A percentile compares a stretch with the other conserved stretches of the same genome.
Evolutionary conservation across 1,140 invertebrate genomes (phyloP).

Genomic region (Drosophila neocordata): DNA sequence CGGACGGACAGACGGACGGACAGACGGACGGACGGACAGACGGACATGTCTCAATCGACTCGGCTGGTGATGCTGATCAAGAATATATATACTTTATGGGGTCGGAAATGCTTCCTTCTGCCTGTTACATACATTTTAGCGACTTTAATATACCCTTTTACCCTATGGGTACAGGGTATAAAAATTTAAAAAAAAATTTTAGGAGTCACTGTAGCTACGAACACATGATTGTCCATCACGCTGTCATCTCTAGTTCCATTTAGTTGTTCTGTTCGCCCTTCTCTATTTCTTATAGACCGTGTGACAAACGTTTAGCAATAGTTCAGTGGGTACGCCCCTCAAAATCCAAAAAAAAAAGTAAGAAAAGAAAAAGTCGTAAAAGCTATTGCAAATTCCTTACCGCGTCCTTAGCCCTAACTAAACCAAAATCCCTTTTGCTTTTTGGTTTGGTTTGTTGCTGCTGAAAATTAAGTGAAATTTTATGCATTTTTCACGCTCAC

Average conservation of each 20-base stretch:
- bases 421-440: slow-evolving; percentile 19
- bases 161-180: no score
- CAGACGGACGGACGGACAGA: no score
- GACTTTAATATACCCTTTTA: no score
- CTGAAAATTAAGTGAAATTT: slow-evolving; percentile 81
- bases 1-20: no score
- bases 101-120: no score
- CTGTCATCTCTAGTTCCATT: not conserved
- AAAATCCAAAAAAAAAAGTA: slow-evolving; percentile 7
- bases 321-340: slow-evolving; percentile 51
- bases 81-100: no score
- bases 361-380: slow-evolving; percentile 21
- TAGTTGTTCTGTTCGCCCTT: not conserved
- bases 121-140: no score
- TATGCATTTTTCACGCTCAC: slow-evolving; percentile 80
- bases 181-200: no score
- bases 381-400: slow-evolving; percentile 21
- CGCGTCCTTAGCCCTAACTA: not conserved
- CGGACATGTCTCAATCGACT: no score
- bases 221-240: no score
- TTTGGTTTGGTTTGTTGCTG: slow-evolving; percentile 18
- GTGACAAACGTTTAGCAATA: slow-evolving; percentile 65
- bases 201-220: no score
- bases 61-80: no score
- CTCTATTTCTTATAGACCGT: slow-evolving; percentile 22